Base-by-base conservation (phyloP, 1,140 invertebrate species). In the Maniola jurtina region DNA sequence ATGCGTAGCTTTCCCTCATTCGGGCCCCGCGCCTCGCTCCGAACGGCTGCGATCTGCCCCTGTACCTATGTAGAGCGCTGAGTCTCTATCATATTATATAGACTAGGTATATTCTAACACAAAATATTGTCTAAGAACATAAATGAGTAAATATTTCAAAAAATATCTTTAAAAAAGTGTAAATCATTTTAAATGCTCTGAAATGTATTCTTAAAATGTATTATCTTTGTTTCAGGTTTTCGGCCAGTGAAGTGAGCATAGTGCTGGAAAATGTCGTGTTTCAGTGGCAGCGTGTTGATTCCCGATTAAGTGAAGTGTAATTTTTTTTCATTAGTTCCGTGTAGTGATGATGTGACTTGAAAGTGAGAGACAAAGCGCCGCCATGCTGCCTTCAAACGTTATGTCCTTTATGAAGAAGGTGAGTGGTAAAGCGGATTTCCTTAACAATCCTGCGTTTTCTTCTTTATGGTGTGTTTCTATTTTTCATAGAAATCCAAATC, bases 341-440 rank as follows among this genome's bases (percentile, higher is more conserved):
- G 73, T 55, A 58, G 72, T 79, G 79, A 80, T 84, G 75, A 86
- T 86, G 84, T 89, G 77, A 87, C 68, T 81, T 65, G 66, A 70
- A n/a, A 79, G 72, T 80, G 64, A 65, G 72, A 72, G 55, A 68
- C 14, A 93, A 67, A 94, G 75, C 91, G 92, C 72, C 87, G 93
- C 82, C 89, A 96, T 96, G 95, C 92, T 95, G 92, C 95, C 94
- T 71, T 95, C 94, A 69, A 95, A 95, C 84, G 94, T 96, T 72
- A 94, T 95, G 93, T 95, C 94, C 73, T 95, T 96, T 86, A 94
- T 96, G 93, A 96, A 96, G 81, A 96, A 96, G 95, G 95, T 96
- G 81, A 93, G 92, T 88, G 47, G 11, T 33, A 47, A 16, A 47
- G 6, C 5, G 15, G 6, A 10, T 42, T n/a, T 35, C 7, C 25